phyloP scores from a whole-genome alignment of 1,140 invertebrate genomes.

The Piezodorus guildinii region DNA sequence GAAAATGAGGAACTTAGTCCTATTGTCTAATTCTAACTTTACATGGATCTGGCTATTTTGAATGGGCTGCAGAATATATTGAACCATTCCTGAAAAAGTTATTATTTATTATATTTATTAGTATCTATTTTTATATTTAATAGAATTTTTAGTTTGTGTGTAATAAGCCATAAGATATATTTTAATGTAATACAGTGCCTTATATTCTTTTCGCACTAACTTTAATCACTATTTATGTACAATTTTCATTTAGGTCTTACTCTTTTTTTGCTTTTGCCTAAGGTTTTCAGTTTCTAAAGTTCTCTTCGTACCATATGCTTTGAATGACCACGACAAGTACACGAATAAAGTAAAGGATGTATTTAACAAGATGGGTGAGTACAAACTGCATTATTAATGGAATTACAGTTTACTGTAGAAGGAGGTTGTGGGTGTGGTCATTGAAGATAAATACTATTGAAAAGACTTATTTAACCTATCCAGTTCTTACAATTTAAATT shows the following conservation, averaged over 20 bases:
- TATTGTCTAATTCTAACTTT: slow-evolving; percentile 58
- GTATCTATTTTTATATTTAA: too few species aligned
- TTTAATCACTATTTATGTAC: too few species aligned
- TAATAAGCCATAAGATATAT: not conserved
- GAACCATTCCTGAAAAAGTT: slow-evolving; percentile 48
- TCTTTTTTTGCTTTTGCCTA: slow-evolving; percentile 30
- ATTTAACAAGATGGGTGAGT: slow-evolving; percentile 48
- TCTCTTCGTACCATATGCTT: slow-evolving; percentile 67
- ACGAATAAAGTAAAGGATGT: slow-evolving; percentile 46
- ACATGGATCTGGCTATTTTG: slow-evolving; percentile 50
- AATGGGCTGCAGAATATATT: slow-evolving; percentile 53
- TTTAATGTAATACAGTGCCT: not conserved
- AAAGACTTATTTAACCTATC: too few species aligned
- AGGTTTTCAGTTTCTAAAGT: slow-evolving; percentile 52
- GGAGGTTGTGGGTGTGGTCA: too few species aligned
- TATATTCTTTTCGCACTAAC: not conserved
- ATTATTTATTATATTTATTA: too few species aligned
- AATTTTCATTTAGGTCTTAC: slow-evolving; percentile 3
- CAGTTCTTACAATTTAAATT: too few species aligned
- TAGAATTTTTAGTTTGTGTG: not conserved
- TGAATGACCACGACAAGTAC: slow-evolving; percentile 53
- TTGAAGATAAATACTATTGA: too few species aligned
- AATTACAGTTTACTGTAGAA: too few species aligned
- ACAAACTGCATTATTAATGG: too few species aligned
- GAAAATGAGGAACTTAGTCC: slow-evolving; percentile 31